Percentiles rank a stretch among this genome's conserved stretches.
Conservation (phyloP, 2,888 invertebrate species). For the Pemphredon lugubris region DNA sequence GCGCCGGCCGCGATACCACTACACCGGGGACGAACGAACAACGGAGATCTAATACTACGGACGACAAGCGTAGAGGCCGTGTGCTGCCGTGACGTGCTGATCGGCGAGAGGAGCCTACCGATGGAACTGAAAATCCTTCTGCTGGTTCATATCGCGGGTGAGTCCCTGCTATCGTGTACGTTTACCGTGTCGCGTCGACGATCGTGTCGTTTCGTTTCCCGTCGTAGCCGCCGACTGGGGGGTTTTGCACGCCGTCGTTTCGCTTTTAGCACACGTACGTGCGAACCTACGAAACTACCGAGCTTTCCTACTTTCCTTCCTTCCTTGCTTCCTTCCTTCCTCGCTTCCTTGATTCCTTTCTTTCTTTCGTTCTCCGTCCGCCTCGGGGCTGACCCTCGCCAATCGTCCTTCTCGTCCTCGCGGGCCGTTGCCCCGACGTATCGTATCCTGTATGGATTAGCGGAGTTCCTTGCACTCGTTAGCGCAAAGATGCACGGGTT, state of each 20-base stretch:
- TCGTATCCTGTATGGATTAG: slow-evolving; percentile 46
- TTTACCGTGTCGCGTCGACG: too few species aligned
- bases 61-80: too few species aligned
- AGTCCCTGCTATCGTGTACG: too few species aligned
- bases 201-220: too few species aligned
- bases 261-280: too few species aligned
- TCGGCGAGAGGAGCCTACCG: slow-evolving; percentile 55
- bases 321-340: too few species aligned
- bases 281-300: background rate
- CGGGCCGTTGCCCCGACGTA: slow-evolving; percentile 40
- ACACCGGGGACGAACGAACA: slow-evolving; percentile 31
- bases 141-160: slow-evolving; percentile 67
- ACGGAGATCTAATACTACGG: slow-evolving; percentile 18
- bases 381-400: slow-evolving; percentile 13
- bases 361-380: background rate
- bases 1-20: slow-evolving; percentile 47
- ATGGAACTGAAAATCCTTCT: slow-evolving; percentile 75
- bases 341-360: too few species aligned
- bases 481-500: slow-evolving; percentile 5
- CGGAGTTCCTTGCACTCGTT: slow-evolving; percentile 27
- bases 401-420: slow-evolving; percentile 23
- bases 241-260: too few species aligned
- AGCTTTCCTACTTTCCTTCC: background rate
- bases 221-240: too few species aligned
- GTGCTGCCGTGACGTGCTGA: slow-evolving; percentile 16